A percentile compares a stretch with the other conserved stretches of the same genome.
Conservation (phyloP, 2,888 invertebrate species). For the Lamproptera curius region DNA sequence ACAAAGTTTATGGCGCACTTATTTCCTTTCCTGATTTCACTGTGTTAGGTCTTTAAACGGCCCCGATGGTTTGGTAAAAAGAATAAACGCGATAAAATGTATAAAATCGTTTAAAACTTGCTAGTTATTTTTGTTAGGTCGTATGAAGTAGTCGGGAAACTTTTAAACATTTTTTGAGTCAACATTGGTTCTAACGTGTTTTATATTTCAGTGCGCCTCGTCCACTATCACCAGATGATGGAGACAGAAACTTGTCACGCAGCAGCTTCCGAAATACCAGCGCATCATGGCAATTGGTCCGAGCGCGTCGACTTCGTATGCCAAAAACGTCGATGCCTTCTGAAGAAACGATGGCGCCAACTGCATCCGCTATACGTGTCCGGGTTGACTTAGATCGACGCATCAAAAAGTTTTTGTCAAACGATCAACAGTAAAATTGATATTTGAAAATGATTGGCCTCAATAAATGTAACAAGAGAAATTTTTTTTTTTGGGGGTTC, state of each 20-base stretch:
- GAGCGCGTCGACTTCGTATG: slow-evolving; percentile 57
- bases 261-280: slow-evolving; percentile 50
- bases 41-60: too few species aligned
- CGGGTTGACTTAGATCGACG: slow-evolving; percentile 57
- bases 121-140: too few species aligned
- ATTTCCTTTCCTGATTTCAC: too few species aligned
- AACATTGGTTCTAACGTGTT: neutral
- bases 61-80: too few species aligned
- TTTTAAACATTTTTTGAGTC: too few species aligned
- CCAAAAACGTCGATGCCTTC: slow-evolving; percentile 49
- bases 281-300: slow-evolving; percentile 59
- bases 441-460: too few species aligned
- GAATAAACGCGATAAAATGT: too few species aligned
- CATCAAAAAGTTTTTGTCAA: slow-evolving; percentile 48
- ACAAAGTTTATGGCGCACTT: too few species aligned
- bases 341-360: slow-evolving; percentile 51
- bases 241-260: slow-evolving; percentile 39
- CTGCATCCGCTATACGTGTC: slow-evolving; percentile 50
- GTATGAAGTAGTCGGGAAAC: too few species aligned
- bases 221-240: slow-evolving; percentile 46
- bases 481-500: too few species aligned
- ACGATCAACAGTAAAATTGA: slow-evolving; percentile 30
- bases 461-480: too few species aligned
- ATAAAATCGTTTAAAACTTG: too few species aligned
- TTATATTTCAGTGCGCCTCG: slow-evolving; percentile 47